Conservation (phyloP, 2,113 vertebrate species). For the Ictidomys tridecemlineatus region DNA sequence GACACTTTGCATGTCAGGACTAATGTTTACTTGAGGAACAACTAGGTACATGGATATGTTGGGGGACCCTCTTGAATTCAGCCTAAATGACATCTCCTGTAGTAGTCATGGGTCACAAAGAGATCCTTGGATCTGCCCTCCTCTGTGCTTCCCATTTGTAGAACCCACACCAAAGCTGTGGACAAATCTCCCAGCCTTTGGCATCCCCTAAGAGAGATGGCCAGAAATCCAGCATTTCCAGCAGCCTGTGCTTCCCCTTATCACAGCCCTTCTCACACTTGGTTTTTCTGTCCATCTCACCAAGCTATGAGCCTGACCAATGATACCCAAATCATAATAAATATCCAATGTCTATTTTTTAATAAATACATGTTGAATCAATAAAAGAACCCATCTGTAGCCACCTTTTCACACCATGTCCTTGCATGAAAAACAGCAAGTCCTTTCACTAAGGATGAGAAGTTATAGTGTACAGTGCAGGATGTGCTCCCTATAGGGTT, state of each 20-base stretch:
- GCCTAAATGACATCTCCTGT: rapidly evolving
- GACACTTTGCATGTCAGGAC: background rate
- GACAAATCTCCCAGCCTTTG: background rate
- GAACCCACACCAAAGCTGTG: background rate
- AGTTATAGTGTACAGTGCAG: background rate
- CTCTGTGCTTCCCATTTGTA: background rate
- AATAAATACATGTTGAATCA: background rate
- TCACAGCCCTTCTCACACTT: background rate
- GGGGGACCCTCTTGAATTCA: background rate
- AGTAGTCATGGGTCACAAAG: background rate
- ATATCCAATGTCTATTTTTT: background rate
- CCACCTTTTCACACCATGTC: background rate
- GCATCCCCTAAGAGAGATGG: background rate
- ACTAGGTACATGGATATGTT: background rate
- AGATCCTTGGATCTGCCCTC: background rate
- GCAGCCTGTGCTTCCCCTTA: background rate
- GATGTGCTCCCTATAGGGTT: background rate
- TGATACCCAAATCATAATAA: background rate
- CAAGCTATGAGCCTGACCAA: background rate
- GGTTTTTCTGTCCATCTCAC: background rate
- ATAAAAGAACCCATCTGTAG: background rate
- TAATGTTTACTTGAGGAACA: background rate
- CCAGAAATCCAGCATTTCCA: background rate
- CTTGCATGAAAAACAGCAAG: background rate
- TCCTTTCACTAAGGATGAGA: background rate